Conservation (phyloP, 2,113 vertebrate genomes). For the Periophthalmodon schlosseri region DNA sequence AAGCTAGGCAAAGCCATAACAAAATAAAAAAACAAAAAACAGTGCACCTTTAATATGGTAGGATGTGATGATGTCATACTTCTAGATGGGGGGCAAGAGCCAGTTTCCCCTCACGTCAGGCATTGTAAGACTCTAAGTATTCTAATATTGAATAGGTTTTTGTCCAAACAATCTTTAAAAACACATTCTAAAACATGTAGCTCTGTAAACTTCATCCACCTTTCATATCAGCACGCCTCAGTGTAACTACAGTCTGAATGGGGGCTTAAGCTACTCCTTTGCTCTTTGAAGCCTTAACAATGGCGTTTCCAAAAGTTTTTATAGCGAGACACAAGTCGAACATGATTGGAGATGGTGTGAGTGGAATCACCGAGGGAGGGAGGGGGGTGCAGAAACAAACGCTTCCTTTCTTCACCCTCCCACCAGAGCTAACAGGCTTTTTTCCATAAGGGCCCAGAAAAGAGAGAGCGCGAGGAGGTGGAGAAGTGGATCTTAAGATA, state of each 20-base stretch:
- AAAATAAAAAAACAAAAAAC: too few species aligned
- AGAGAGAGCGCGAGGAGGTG: conserved; percentile 51
- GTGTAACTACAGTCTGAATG: neutral
- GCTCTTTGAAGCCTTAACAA: conserved; percentile 13
- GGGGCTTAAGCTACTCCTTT: conserved; percentile 2
- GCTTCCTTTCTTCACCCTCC: conserved; percentile 33
- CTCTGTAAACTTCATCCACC: neutral
- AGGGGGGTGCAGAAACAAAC: conserved; percentile 37
- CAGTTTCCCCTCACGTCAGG: too few species aligned
- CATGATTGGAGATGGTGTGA: conserved; percentile 29
- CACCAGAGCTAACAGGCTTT: conserved; percentile 73
- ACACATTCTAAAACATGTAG: neutral
- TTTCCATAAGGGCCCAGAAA: conserved; percentile 40
- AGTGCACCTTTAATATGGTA: too few species aligned
- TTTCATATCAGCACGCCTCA: conserved; percentile 7
- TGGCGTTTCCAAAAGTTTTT: conserved; percentile 30
- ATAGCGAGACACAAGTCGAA: conserved; percentile 46
- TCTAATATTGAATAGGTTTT: neutral
- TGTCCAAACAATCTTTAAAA: neutral
- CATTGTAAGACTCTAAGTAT: neutral
- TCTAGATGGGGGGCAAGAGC: neutral
- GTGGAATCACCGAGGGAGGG: conserved; percentile 34
- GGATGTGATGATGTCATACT: neutral
- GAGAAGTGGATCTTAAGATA: conserved; percentile 75
- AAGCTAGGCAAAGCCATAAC: neutral